Base-by-base conservation (phyloP, 2,113 vertebrate genomes). In the Pseudois nayaur region DNA sequence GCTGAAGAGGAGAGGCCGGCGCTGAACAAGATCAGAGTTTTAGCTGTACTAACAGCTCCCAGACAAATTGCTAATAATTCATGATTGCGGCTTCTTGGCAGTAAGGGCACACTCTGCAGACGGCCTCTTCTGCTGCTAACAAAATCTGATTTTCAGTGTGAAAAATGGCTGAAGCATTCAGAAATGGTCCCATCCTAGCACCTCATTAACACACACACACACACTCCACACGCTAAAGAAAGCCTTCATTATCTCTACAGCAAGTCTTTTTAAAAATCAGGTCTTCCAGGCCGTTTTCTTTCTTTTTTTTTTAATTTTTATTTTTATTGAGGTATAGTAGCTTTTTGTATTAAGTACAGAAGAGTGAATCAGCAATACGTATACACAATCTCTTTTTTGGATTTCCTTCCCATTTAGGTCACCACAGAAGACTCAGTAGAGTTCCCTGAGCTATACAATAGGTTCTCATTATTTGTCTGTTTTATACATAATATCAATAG, bases 31-130 rank as follows among this genome's bases (percentile, higher is more conserved):
- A 82, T 91, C 97, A 95, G 92, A 36, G 93, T 57, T 97, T 96
- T 91, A 93, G 92, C 97, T 96, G 91, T 62, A 55, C 89, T 92
- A 97, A 98, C n/a, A 95, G 95, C 90, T 98, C 97, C 91, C 94
- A 98, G 98, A 97, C 96, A 98, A 96, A 98, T 94, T 95, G 98
- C 96, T 92, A 98, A 98, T 98, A 98, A 98, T 98, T 98, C 91
- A 98, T 97, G 97, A 96, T 96, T 27, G 21, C 2, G 1, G 91
- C 94, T 94, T 92, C 92, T 98, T 85, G 96, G 96, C 84, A 97
- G 52, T 54, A 91, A 95, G 92, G 67, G 50, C 19, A 7, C 79
- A 94, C 93, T 91, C 95, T 96, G 31, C 91, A 67, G 93, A 62
- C 88, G 71, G 91, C 78, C 60, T 97, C 62, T 96, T 96, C 97